Evolutionary conservation across 2,113 vertebrate genomes (phyloP), one percentile per base, ranked within the genome.

Genomic region (Crotalus horridus): DNA sequence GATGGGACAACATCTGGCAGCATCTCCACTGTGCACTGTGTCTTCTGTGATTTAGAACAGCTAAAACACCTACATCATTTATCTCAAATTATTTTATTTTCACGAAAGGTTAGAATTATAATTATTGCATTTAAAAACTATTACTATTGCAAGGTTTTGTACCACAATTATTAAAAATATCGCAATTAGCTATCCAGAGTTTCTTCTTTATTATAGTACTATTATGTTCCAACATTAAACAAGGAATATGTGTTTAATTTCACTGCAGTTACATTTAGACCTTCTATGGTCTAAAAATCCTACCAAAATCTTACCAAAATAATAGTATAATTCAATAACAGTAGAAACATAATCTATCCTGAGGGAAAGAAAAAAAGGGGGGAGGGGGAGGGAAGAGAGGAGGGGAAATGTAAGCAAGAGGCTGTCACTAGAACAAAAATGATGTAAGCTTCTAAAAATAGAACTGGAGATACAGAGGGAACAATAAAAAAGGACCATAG

Each of bases 391-490:
- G 93, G 81, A 51, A 51, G 93, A 95, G 87, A 95, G 96, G 97
- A 97, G 95, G 58, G 5, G 94, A 92, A 95, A 94, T 91, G 95
- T 94, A 95, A 95, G 96, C 97, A 95, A 96, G 96, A 97, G 98
- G 96, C 98, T 97, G 98, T 98, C 98, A 98, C 98, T 97, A 98
- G 97, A 97, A 96, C 96, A 85, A 96, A 97, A 98, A 97, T 99
- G 98, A 99, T 98, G 98, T 98, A 98, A 99, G 98, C 98, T 97
- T 98, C 98, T 99, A 99, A 98, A 99, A 98, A 98, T 99, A 99
- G 98, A 97, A 97, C 88, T 97, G 97, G 97, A 96, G 92, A 95
- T 97, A 97, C 95, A 96, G 94, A 96, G 97, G 96, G 97, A 98
- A 97, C 97, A 98, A 98, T 97, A 97, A 97, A 97, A 86, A 97